Evolutionary conservation across 2,888 invertebrate genomes (phyloP), one percentile per base, ranked within the genome.

Genomic region (Chrysina gloriosa): DNA sequence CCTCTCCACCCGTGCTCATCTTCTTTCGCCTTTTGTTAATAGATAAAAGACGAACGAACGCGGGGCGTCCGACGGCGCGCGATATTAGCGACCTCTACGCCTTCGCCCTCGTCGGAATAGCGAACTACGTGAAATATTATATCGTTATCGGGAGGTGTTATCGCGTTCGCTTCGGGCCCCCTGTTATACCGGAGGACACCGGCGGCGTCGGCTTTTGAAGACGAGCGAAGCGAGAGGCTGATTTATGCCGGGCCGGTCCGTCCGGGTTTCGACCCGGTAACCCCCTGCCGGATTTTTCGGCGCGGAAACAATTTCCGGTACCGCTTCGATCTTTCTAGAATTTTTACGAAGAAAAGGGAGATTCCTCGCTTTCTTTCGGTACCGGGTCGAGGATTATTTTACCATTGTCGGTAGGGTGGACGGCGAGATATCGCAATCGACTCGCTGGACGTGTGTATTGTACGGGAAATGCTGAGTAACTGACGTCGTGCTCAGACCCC

Each of bases 11-110:
- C 16, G 45, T 45, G 7, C 52, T 58, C 58, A n/a, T n/a, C n/a
- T n/a, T n/a, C n/a, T n/a, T n/a, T n/a, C n/a, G n/a, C n/a, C n/a
- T 23, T 58, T 58, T 58, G 58, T 58, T 58, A 58, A 58, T 58
- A 58, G 56, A 58, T 58, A 58, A 58, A 58, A 58, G 56, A 36
- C 19, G 58, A 25, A 39, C 39, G 50, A 14, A 45, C 6, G 21
- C 19, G 45, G 45, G 19, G 14, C 50, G 16, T 29, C 31, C 52
- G 52, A 52, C 31, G 19, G 45, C 19, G 7, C 7, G 25, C 42
- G 58, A 58, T 58, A 42, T 58, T 58, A 58, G 39, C 58, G 58
- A n/a, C n/a, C n/a, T n/a, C n/a, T n/a, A n/a, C n/a, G n/a, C n/a
- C n/a, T n/a, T 42, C 58, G 14, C 58, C 39, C 21, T 16, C 23